A percentile compares a stretch with the other conserved stretches of the same genome.
phyloP scores from a whole-genome alignment of 2,888 invertebrate species.

The Onchidella celtica region DNA sequence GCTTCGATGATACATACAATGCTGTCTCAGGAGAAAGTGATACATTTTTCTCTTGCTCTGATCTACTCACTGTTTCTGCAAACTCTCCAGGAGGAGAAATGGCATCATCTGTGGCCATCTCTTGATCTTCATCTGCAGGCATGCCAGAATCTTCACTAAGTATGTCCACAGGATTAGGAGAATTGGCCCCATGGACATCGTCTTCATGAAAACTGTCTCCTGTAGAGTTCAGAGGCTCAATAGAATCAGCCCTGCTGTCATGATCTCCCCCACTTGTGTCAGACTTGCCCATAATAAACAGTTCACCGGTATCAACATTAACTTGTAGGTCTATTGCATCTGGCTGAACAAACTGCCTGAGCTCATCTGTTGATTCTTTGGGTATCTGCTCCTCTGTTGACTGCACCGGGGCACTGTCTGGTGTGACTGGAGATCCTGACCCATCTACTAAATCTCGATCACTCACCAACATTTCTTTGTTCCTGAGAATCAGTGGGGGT shows the following conservation, averaged over 20 bases:
- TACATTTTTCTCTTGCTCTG: neutral
- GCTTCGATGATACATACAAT: neutral
- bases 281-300: neutral
- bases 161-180: slow-evolving; percentile 6
- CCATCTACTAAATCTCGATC: slow-evolving; percentile 33
- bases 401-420: neutral
- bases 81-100: slow-evolving; percentile 20
- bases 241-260: slow-evolving; percentile 17
- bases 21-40: neutral
- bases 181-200: neutral
- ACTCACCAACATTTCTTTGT: slow-evolving; percentile 18
- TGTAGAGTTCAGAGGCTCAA: slow-evolving; percentile 15
- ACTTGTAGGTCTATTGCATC: neutral
- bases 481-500: slow-evolving; percentile 37
- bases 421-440: neutral
- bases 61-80: neutral
- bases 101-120: slow-evolving; percentile 15
- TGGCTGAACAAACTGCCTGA: neutral
- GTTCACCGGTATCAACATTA: neutral
- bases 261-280: neutral
- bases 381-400: neutral
- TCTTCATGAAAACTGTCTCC: neutral
- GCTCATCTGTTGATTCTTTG: neutral
- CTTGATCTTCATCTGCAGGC: slow-evolving; percentile 25
- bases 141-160: slow-evolving; percentile 26